Conservation (phyloP, 1,140 invertebrate genomes). For the Chironomus tepperi region DNA sequence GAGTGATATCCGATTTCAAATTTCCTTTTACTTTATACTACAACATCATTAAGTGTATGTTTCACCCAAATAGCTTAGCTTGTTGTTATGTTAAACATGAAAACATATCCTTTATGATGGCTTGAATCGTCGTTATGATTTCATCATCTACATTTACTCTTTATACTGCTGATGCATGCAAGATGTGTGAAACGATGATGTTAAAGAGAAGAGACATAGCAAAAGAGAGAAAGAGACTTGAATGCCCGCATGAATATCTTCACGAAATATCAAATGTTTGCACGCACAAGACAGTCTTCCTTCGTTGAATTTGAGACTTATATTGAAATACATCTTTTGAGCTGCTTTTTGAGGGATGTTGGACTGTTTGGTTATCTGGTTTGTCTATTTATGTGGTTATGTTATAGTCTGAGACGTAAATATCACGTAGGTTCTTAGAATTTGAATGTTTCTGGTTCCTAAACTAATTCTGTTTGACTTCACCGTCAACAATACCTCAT, state of each 20-base stretch:
- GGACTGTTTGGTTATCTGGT: too few species aligned
- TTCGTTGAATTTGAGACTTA: too few species aligned
- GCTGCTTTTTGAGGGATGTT: too few species aligned
- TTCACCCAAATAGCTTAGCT: background rate
- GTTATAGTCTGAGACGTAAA: too few species aligned
- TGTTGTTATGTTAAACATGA: too few species aligned
- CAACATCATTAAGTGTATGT: background rate
- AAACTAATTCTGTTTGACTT: too few species aligned
- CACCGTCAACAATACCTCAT: too few species aligned
- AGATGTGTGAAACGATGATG: background rate
- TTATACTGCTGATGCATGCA: too few species aligned
- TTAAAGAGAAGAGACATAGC: background rate
- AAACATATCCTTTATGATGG: too few species aligned
- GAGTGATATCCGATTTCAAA: slow-evolving; percentile 20
- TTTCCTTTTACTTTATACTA: background rate
- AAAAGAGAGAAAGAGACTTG: background rate
- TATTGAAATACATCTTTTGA: too few species aligned
- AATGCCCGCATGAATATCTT: slow-evolving; percentile 19
- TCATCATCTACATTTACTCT: background rate
- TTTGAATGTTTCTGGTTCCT: too few species aligned
- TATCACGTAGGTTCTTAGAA: background rate
- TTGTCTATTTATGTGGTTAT: background rate
- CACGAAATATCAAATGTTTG: slow-evolving; percentile 2
- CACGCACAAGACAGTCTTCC: background rate
- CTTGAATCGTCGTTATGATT: background rate